Percentiles rank a stretch among this genome's conserved stretches.
Conservation (phyloP, 2,888 invertebrate species). For the Lingula anatina region DNA sequence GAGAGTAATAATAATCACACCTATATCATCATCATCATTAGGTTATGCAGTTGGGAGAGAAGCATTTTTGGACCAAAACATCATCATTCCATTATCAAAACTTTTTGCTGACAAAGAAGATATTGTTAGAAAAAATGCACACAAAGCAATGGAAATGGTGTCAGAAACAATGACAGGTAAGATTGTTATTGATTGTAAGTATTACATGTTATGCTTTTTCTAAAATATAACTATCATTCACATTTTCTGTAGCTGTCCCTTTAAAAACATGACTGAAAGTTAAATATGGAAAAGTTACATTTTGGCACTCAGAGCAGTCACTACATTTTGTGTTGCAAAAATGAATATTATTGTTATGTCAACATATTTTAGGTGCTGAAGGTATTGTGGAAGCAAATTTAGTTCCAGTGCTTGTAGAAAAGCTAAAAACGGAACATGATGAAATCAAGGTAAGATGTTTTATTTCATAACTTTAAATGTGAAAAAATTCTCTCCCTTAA, state of each 20-base stretch:
- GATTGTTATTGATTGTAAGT: background rate
- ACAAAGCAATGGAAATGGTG: conserved; percentile 48
- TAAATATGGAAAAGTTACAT: too few species aligned
- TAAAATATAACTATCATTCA: too few species aligned
- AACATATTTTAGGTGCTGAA: conserved; percentile 38
- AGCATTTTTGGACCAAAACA: conserved; percentile 40
- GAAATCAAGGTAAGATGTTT: conserved; percentile 45
- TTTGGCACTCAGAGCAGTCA: too few species aligned
- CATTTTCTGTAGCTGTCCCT: too few species aligned
- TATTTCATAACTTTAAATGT: too few species aligned
- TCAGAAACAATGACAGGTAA: conserved; percentile 46
- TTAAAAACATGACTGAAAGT: too few species aligned
- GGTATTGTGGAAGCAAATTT: conserved; percentile 46
- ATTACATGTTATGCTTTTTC: background rate
- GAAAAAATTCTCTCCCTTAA: too few species aligned
- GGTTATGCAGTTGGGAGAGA: conserved; percentile 51
- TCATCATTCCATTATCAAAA: conserved; percentile 41
- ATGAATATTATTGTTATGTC: too few species aligned
- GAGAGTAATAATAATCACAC: background rate
- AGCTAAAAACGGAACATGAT: conserved; percentile 43
- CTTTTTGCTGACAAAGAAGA: conserved; percentile 49
- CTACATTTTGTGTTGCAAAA: too few species aligned
- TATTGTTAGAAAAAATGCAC: conserved; percentile 47
- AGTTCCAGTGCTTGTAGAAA: conserved; percentile 41
- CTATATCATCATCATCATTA: conserved; percentile 10